Percentiles rank a stretch among this genome's conserved stretches.
Conservation (phyloP, 2,888 invertebrate species). For the Spisula solida region DNA sequence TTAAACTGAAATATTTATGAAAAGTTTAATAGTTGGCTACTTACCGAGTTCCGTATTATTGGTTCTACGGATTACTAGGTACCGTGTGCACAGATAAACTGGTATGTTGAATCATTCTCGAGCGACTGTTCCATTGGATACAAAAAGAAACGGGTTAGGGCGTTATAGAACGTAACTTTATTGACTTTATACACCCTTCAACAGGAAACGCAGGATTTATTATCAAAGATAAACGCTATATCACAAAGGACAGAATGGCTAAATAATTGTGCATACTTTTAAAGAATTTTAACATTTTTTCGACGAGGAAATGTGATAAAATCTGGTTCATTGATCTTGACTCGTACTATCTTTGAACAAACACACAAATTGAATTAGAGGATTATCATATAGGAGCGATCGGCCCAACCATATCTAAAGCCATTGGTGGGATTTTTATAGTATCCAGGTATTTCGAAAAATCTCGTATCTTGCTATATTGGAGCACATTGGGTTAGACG, state of each 20-base stretch:
- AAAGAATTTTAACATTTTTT: conserved; percentile 8
- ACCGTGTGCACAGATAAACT: background rate
- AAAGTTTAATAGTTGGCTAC: background rate
- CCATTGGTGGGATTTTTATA: background rate
- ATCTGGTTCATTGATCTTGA: background rate
- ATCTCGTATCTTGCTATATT: conserved; percentile 17
- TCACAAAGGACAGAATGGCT: background rate
- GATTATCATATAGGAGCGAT: conserved; percentile 14
- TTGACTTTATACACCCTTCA: background rate
- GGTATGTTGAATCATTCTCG: background rate
- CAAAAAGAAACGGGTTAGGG: background rate
- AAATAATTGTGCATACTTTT: background rate
- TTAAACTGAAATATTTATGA: background rate
- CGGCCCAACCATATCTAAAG: conserved; percentile 1
- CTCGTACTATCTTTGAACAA: conserved; percentile 7
- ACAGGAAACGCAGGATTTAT: background rate
- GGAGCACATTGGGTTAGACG: background rate
- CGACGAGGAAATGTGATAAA: conserved; percentile 12
- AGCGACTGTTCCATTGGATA: background rate
- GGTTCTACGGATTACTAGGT: background rate
- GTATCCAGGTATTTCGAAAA: background rate
- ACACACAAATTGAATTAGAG: conserved; percentile 21
- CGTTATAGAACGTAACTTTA: background rate
- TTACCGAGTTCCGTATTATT: background rate
- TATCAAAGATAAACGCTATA: background rate